Evolutionary conservation across 1,140 invertebrate species (phyloP).

Genomic region (Macrobrachium nipponense): DNA sequence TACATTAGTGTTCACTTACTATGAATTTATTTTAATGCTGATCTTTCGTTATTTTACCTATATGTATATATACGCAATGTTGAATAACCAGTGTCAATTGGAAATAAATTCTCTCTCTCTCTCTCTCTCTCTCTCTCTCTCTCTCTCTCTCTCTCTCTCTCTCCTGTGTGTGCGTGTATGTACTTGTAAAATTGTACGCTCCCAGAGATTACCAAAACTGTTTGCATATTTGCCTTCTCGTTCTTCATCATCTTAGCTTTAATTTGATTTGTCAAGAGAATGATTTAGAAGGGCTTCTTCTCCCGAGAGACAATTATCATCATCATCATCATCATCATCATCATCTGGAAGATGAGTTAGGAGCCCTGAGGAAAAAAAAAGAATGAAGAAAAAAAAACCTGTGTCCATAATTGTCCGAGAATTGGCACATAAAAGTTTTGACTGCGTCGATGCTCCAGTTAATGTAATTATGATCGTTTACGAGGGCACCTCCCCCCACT

Average conservation of each 20-base stretch:
- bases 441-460: background rate
- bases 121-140: background rate
- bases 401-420: background rate
- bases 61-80: too few relatives aligned
- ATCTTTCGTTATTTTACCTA: too few relatives aligned
- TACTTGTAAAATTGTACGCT: background rate
- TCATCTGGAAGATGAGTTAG: background rate
- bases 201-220: background rate
- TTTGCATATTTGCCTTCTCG: background rate
- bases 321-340: constrained; percentile 7
- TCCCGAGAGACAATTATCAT: background rate
- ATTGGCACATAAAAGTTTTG: background rate
- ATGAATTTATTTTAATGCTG: too few relatives aligned
- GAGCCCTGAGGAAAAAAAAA: background rate
- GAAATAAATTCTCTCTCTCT: background rate
- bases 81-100: too few relatives aligned
- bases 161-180: background rate
- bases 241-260: background rate
- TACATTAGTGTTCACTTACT: too few relatives aligned
- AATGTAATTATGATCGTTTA: background rate
- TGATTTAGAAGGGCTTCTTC: background rate
- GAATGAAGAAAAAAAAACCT: constrained; percentile 7
- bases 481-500: too few relatives aligned
- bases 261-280: background rate
- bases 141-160: background rate